Evolutionary conservation across 2,113 vertebrate species (phyloP), one percentile per base, ranked within the genome.

Genomic region (Amazona vittata): DNA sequence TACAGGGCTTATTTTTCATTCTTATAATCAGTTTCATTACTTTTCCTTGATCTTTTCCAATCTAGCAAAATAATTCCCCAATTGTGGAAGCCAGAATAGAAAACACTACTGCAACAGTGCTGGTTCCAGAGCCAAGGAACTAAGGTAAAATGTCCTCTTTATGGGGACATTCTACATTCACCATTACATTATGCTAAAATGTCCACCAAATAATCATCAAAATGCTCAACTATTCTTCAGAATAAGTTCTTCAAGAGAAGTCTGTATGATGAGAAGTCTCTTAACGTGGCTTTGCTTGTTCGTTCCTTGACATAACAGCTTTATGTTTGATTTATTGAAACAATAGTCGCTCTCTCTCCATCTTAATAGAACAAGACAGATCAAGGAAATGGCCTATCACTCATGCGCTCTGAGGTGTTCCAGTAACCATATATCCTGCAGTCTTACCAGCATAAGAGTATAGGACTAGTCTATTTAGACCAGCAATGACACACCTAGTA

Each of bases 241-340:
- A 91, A 12, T 47, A 84, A 71, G 7, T 26, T 29, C 37, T 85
- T 94, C 62, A 79, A 84, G 25, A 71, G 43, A 91, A 82, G 28
- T 16, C 50, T 50, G 12, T 55, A 55, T 46, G 47, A 78, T 63
- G 31, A 82, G 13, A 82, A 75, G 10, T 55, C 39, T 62, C 19
- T 52, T 65, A 44, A 39, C 20, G 19, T 15, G 29, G 33, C 39
- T 89, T 91, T 91, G 52, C 57, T 86, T 79, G 12, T 44, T 91
- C 63, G 2, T 76, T 73, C 44, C 39, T 85, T 37, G 37, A 85
- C 74, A 24, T 37, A 89, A 73, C 9, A 76, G 47, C n/a, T 85
- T 85, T 85, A 85, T 9, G 22, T 85, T 18, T 85, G 74, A 96
- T 95, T 87, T 96, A 97, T 7, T 85, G 67, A 91, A 93, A 91